These are phyloP conservation scores for Drosophila elegans DNA, from an alignment of 1,140 invertebrate species.

Conservation along the genomic window DNA sequence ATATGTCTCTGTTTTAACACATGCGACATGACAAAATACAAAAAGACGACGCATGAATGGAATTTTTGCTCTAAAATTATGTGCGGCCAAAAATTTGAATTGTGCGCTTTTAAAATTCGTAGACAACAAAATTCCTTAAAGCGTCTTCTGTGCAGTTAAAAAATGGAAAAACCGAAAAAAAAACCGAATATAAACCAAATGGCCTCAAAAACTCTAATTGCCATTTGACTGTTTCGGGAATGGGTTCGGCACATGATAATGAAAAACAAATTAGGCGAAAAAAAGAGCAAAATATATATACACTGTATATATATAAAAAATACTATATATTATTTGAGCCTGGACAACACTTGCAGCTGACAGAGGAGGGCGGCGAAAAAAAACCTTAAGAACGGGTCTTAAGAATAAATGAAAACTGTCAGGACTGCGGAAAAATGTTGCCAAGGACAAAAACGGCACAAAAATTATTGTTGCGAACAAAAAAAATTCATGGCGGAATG, in stretches of 20 bases:
- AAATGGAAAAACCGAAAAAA: conserved; percentile 30
- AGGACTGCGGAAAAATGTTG: conserved; percentile 69
- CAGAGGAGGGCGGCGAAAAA: conserved; percentile 32
- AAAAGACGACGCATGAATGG: conserved; percentile 41
- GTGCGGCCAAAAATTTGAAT: conserved; percentile 24
- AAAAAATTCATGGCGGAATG: conserved; percentile 27
- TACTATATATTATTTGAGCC: conserved; percentile 43
- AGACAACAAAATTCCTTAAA: conserved; percentile 23
- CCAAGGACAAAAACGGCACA: conserved; percentile 47
- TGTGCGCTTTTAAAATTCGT: conserved; percentile 46
- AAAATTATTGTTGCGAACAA: conserved; percentile 50
- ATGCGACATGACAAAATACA: conserved; percentile 74
- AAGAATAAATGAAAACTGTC: conserved; percentile 69
- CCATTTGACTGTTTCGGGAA: conserved; percentile 71
- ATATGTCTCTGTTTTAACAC: conserved; percentile 14
- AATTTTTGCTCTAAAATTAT: conserved; percentile 31
- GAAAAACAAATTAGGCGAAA: conserved; percentile 78
- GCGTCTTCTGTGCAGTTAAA: conserved; percentile 59
- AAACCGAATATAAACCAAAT: conserved; percentile 56
- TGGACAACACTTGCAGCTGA: conserved; percentile 76
- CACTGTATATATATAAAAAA: conserved; percentile 15
- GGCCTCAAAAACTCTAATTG: conserved; percentile 82
- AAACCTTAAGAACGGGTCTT: conserved; percentile 51
- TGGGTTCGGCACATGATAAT: conserved; percentile 61
- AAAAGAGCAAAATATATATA: conserved; percentile 32